Conservation (phyloP, 1,140 invertebrate species). For the Caenorhabditis tropicalis region DNA sequence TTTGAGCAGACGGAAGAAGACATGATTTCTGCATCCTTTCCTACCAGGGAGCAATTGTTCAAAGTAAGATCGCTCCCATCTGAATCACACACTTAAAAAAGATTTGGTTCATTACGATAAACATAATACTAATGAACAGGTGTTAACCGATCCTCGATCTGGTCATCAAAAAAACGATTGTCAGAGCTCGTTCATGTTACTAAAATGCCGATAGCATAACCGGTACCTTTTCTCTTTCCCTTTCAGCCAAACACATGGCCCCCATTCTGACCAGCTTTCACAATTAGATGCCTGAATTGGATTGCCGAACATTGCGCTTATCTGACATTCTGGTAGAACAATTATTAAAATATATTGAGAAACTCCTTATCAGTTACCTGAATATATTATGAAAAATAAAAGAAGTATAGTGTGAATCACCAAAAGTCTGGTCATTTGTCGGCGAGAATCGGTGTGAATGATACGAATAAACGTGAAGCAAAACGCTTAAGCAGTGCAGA, state of each 20-base stretch:
- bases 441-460: neutral
- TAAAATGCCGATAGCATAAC: no score
- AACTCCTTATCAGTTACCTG: neutral
- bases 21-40: constrained; percentile 68
- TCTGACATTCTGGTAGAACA: constrained; percentile 56
- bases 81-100: constrained; percentile 36
- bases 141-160: neutral
- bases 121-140: neutral
- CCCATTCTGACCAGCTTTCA: constrained; percentile 68
- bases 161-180: neutral
- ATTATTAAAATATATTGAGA: neutral
- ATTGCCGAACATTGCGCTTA: constrained; percentile 70
- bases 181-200: no score
- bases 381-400: neutral
- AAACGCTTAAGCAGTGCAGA: neutral
- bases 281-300: constrained; percentile 60
- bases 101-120: neutral
- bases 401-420: neutral
- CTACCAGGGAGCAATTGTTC: constrained; percentile 69
- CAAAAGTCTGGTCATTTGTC: constrained; percentile 5
- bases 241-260: constrained; percentile 70
- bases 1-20: constrained; percentile 68
- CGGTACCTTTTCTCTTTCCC: constrained; percentile 61
- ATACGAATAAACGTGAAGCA: neutral
- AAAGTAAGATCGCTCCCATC: constrained; percentile 66